Percentiles rank a stretch among this genome's conserved stretches.
Conservation (phyloP, 2,113 vertebrate genomes). For the Prolemur simus region DNA sequence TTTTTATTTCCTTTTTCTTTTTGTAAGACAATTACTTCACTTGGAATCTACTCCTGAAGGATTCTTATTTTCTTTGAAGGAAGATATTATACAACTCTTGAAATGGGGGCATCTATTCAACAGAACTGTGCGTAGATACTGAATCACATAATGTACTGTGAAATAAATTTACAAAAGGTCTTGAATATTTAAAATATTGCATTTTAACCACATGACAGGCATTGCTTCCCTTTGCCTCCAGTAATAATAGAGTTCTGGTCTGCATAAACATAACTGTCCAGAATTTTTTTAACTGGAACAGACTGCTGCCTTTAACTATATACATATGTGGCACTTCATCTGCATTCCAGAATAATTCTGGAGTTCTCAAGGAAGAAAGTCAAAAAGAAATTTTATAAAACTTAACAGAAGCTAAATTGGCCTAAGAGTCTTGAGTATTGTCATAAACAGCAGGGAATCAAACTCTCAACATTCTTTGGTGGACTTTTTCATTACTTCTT, state of each 20-base stretch:
- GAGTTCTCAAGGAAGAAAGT: conserved; percentile 37
- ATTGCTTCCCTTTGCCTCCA: neutral
- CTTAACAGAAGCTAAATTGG: conserved; percentile 21
- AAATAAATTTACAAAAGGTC: conserved; percentile 47
- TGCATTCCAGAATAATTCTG: conserved; percentile 40
- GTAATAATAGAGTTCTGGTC: conserved; percentile 53
- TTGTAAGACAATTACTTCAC: neutral
- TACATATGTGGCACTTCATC: neutral
- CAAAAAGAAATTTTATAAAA: conserved; percentile 54
- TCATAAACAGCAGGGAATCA: conserved; percentile 11
- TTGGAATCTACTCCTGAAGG: neutral
- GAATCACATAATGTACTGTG: conserved; percentile 5
- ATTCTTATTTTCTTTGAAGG: conserved; percentile 24
- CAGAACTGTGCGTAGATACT: neutral
- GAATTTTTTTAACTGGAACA: conserved; percentile 35
- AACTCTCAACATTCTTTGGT: neutral
- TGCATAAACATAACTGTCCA: conserved; percentile 39
- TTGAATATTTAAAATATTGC: conserved; percentile 46
- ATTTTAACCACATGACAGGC: conserved; percentile 30
- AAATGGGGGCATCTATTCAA: neutral
- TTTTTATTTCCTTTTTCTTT: neutral
- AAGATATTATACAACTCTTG: neutral
- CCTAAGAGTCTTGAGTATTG: conserved; percentile 29
- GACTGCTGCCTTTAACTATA: conserved; percentile 39
- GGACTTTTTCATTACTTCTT: conserved; percentile 35